These are phyloP conservation scores for Neodiprion virginianus DNA, from an alignment of 1,140 invertebrate genomes.

Conservation along the genomic window DNA sequence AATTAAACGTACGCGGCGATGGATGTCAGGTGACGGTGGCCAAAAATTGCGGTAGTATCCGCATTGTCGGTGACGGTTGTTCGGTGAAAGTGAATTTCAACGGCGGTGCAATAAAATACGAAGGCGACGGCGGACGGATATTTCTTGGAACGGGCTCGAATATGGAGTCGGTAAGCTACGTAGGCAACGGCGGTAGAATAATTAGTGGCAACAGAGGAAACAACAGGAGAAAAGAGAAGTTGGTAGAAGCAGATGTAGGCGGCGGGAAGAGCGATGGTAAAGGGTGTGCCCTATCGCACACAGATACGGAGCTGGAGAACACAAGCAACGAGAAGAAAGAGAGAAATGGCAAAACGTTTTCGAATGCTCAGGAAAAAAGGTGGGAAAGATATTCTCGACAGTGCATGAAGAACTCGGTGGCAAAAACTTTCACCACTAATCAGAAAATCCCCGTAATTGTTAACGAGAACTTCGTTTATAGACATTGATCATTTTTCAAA, in stretches of 20 bases:
- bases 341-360: neutral
- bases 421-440: neutral
- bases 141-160: slow-evolving; percentile 36
- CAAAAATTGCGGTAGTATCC: slow-evolving; percentile 41
- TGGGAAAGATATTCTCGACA: neutral
- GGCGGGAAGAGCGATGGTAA: neutral
- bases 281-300: slow-evolving; percentile 28
- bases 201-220: slow-evolving; percentile 13
- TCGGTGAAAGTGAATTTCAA: slow-evolving; percentile 39
- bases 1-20: slow-evolving; percentile 42
- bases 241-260: slow-evolving; percentile 18
- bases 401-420: neutral
- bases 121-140: slow-evolving; percentile 48
- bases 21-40: slow-evolving; percentile 43
- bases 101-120: slow-evolving; percentile 44
- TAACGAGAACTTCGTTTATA: too few species aligned
- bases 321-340: neutral
- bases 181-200: slow-evolving; percentile 43
- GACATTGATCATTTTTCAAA: too few species aligned
- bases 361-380: neutral
- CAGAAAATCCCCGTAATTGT: too few species aligned
- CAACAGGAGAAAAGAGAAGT: neutral
- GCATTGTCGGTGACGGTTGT: slow-evolving; percentile 49
- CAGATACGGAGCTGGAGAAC: slow-evolving; percentile 22
- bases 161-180: slow-evolving; percentile 36